A percentile compares a stretch with the other conserved stretches of the same genome.
phyloP scores from a whole-genome alignment of 2,888 invertebrate species.

The Hydrotaea diabolus region DNA sequence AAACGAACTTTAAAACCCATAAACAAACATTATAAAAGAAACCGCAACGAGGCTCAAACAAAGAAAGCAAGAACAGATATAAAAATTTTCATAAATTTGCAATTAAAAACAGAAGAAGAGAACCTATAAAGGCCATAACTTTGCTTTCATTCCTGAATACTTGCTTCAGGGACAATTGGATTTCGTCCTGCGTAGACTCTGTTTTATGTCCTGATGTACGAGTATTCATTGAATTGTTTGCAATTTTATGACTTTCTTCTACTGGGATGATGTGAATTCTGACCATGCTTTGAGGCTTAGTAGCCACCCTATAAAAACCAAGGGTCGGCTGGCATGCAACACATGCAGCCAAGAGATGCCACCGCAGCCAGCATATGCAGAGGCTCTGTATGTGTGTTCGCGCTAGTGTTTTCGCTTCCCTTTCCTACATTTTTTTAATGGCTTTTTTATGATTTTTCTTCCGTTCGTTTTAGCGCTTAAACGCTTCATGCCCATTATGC shows the following conservation, averaged over 20 bases:
- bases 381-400: not conserved
- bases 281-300: not conserved
- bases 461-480: no score
- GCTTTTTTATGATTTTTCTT: not conserved
- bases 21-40: not conserved
- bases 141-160: no score
- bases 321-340: not conserved
- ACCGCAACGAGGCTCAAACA: not conserved
- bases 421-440: not conserved
- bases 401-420: no score
- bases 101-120: not conserved
- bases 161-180: no score
- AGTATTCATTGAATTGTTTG: not conserved
- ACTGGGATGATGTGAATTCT: not conserved
- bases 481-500: not conserved
- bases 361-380: no score
- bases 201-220: no score
- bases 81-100: conserved; percentile 6
- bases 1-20: not conserved
- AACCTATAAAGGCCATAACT: no score
- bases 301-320: not conserved
- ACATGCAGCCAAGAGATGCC: not conserved
- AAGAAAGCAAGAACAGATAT: not conserved
- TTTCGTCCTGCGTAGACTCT: no score
- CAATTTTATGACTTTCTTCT: not conserved